Percentiles rank a stretch among this genome's conserved stretches.
Evolutionary conservation across 2,888 invertebrate genomes (phyloP).

Genomic region (Megamerina dolium): DNA sequence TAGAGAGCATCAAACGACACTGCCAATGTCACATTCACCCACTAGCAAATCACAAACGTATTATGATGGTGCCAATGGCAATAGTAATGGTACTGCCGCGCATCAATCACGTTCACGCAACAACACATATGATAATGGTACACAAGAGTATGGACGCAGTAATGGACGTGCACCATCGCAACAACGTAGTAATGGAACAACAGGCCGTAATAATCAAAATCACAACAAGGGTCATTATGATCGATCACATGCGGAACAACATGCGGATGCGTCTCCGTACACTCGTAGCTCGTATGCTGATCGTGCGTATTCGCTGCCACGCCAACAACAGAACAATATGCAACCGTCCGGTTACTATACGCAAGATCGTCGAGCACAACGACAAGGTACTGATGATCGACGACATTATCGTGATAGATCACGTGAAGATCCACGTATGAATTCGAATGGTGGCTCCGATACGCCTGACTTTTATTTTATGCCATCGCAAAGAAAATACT

Average conservation of each 20-base stretch:
- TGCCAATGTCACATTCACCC: slow-evolving; percentile 50
- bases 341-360: slow-evolving; percentile 52
- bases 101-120: slow-evolving; percentile 12
- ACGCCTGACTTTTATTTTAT: slow-evolving; percentile 86
- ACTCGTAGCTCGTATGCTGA: slow-evolving; percentile 51
- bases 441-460: slow-evolving; percentile 44
- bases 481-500: slow-evolving; percentile 90
- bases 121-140: slow-evolving; percentile 19
- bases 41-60: slow-evolving; percentile 46
- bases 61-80: slow-evolving; percentile 33
- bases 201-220: background rate
- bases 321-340: slow-evolving; percentile 49
- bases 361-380: slow-evolving; percentile 51
- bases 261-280: slow-evolving; percentile 16
- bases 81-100: slow-evolving; percentile 18
- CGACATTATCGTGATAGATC: slow-evolving; percentile 42
- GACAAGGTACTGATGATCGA: slow-evolving; percentile 27
- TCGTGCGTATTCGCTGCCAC: slow-evolving; percentile 70
- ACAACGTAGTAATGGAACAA: slow-evolving; percentile 15
- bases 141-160: slow-evolving; percentile 27
- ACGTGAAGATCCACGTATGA: slow-evolving; percentile 41
- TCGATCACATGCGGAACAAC: slow-evolving; percentile 29
- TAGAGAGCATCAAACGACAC: slow-evolving; percentile 42
- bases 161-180: slow-evolving; percentile 24
- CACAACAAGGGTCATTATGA: slow-evolving; percentile 18